phyloP scores from a whole-genome alignment of 2,797 vertebrate species.

The Rhynchotus rufescens region DNA sequence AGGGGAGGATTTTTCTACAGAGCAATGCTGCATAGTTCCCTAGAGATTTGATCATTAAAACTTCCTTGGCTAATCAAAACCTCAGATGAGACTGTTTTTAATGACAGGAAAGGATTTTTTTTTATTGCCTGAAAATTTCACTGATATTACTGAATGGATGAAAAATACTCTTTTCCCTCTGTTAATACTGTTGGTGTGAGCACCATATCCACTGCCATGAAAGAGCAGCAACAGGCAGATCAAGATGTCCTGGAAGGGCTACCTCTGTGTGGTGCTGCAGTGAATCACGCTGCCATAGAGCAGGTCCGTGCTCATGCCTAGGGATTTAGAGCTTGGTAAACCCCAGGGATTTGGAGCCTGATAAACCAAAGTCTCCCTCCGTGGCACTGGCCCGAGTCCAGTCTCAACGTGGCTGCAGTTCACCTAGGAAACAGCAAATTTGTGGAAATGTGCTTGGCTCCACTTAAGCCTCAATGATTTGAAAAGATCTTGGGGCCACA shows the following conservation, averaged over 20 bases:
- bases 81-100: not conserved
- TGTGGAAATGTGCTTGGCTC: not conserved
- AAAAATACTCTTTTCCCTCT: not conserved
- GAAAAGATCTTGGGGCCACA: not conserved
- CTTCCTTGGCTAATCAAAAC: not conserved
- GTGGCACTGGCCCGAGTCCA: fast-evolving
- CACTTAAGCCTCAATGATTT: not conserved
- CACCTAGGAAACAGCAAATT: not conserved
- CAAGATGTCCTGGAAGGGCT: not conserved
- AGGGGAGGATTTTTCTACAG: not conserved
- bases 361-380: not conserved
- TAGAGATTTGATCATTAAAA: not conserved
- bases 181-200: not conserved
- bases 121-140: not conserved
- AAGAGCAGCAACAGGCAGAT: not conserved
- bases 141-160: not conserved
- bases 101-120: not conserved
- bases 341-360: not conserved
- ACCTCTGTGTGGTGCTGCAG: not conserved
- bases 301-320: not conserved
- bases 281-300: not conserved
- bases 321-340: not conserved
- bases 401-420: fast-evolving
- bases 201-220: fast-evolving
- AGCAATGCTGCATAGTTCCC: not conserved